These are phyloP conservation scores for Callorhinus ursinus DNA, from an alignment of 2,113 vertebrate species.

Conservation along the genomic window DNA sequence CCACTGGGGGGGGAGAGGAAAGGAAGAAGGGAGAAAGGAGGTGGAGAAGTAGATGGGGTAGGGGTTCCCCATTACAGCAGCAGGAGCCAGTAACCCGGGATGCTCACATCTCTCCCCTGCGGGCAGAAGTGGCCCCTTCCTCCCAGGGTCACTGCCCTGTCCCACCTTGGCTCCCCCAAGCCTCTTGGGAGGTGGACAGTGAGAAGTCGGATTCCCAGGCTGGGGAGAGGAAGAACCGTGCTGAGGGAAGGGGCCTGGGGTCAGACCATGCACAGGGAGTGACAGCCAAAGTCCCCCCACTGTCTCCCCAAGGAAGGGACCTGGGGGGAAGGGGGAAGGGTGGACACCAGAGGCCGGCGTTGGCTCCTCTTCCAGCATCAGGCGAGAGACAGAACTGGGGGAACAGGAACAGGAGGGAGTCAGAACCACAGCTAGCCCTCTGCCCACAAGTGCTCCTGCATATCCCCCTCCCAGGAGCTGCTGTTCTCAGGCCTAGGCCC, in stretches of 20 bases:
- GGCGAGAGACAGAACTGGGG: conserved; percentile 83
- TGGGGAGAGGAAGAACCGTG: conserved; percentile 62
- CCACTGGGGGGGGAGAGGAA: background rate
- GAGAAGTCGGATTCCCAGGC: background rate
- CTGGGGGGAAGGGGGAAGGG: background rate
- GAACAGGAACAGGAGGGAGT: background rate
- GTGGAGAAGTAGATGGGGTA: background rate
- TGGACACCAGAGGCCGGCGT: conserved; percentile 1
- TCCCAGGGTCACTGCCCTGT: conserved; percentile 30
- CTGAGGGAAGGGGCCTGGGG: conserved; percentile 63
- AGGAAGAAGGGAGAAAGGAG: background rate
- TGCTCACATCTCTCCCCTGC: background rate
- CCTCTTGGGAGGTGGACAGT: conserved; percentile 33
- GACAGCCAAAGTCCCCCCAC: conserved; percentile 46
- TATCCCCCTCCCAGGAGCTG: background rate
- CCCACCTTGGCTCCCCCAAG: background rate
- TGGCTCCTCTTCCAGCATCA: conserved; percentile 75
- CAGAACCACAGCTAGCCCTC: background rate
- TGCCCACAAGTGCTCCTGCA: background rate
- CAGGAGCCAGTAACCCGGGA: conserved; percentile 42
- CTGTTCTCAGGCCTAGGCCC: background rate
- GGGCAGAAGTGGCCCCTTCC: background rate
- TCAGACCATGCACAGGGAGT: conserved; percentile 76
- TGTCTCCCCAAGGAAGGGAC: background rate
- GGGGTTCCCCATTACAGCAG: conserved; percentile 60